Evolutionary conservation across 2,113 vertebrate genomes (phyloP).

Genomic region (Gymnorhina tibicen): DNA sequence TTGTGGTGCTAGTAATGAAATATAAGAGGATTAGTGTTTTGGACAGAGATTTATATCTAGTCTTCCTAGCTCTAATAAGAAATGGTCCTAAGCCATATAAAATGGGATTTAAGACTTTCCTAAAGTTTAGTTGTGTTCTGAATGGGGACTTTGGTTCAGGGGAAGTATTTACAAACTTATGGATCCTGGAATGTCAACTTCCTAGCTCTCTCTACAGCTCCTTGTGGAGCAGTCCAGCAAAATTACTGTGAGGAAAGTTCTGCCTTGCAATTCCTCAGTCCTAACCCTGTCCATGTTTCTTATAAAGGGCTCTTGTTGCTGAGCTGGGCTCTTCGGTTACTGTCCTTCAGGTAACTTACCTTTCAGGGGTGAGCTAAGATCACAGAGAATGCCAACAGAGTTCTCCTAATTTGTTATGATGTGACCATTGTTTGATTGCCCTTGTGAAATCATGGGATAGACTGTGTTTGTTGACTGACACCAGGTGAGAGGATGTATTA

Average conservation of each 20-base stretch:
- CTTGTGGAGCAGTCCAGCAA: not conserved
- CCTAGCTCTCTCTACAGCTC: not conserved
- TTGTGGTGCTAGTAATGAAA: conserved; percentile 37
- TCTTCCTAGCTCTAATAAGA: conserved; percentile 35
- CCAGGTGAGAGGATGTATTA: not conserved
- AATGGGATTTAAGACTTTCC: conserved; percentile 9
- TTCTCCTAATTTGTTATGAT: not conserved
- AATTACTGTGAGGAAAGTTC: not conserved
- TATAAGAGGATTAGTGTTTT: conserved; percentile 45
- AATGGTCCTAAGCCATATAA: not conserved
- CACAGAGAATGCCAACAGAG: not conserved
- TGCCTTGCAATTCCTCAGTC: not conserved
- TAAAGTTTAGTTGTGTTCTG: not conserved
- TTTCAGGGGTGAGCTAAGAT: not conserved
- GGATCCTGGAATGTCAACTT: not conserved
- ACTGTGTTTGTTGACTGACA: not conserved
- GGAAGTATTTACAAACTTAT: not conserved
- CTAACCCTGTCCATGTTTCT: not conserved
- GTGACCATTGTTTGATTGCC: not conserved
- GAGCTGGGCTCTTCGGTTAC: not conserved
- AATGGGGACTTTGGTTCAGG: not conserved
- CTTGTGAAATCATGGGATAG: not conserved
- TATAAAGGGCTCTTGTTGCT: not conserved
- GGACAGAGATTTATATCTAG: conserved; percentile 52
- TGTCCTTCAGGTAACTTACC: not conserved